Conservation (phyloP, 2,888 invertebrate genomes). For the Punctoribates punctum region DNA sequence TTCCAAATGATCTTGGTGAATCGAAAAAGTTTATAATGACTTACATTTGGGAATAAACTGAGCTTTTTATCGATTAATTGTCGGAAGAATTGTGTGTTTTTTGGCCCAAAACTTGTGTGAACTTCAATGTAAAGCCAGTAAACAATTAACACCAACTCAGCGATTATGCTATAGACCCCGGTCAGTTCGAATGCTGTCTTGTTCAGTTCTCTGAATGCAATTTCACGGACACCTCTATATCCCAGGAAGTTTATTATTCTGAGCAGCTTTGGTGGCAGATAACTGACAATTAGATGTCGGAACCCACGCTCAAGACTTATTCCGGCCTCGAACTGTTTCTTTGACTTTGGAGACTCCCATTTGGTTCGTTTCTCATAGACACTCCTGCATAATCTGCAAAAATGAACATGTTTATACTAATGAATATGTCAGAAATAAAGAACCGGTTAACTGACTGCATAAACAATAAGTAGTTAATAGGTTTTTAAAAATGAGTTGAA, state of each 20-base stretch:
- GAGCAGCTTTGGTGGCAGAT: constrained; percentile 39
- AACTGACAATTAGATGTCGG: constrained; percentile 40
- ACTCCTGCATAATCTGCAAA: constrained; percentile 31
- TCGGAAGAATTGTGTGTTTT: constrained; percentile 29
- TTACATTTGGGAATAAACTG: constrained; percentile 35
- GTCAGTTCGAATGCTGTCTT: constrained; percentile 35
- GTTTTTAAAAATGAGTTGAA: neutral
- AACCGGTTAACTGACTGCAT: neutral
- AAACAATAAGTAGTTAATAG: neutral
- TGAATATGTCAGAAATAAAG: neutral
- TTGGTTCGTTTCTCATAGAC: constrained; percentile 37
- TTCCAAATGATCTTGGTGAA: too few species aligned
- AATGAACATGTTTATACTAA: neutral
- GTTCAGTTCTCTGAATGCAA: constrained; percentile 38
- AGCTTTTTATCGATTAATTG: constrained; percentile 30
- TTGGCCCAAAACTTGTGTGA: constrained; percentile 39
- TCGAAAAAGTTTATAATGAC: too few species aligned
- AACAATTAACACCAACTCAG: constrained; percentile 26
- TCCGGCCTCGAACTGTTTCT: constrained; percentile 38
- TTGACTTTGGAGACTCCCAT: constrained; percentile 34
- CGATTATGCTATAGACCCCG: constrained; percentile 34
- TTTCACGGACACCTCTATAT: constrained; percentile 16
- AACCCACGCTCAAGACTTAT: constrained; percentile 38
- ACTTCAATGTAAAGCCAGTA: constrained; percentile 41
- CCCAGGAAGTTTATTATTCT: constrained; percentile 39